phyloP scores from a whole-genome alignment of 2,888 invertebrate genomes.

The Agrochola litura region DNA sequence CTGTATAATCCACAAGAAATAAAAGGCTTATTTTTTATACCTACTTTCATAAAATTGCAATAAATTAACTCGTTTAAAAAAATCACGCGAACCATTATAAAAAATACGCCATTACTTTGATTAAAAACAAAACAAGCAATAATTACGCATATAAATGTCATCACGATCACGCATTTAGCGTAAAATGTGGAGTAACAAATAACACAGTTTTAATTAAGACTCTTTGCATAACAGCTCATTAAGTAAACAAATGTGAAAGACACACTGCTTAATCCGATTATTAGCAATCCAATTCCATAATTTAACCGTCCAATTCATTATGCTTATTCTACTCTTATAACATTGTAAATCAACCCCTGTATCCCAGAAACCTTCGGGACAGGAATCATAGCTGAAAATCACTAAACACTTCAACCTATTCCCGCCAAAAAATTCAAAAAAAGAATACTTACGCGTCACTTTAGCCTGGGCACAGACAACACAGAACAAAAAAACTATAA shows the following conservation, averaged over 20 bases:
- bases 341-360: background rate
- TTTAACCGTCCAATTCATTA: background rate
- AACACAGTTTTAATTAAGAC: conserved; percentile 15
- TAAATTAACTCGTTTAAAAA: background rate
- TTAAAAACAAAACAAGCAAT: conserved; percentile 2
- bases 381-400: background rate
- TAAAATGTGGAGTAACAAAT: conserved; percentile 38
- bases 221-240: conserved; percentile 25
- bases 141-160: conserved; percentile 9
- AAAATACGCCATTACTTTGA: background rate
- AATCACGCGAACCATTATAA: background rate
- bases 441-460: conserved; percentile 83
- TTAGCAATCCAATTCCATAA: background rate
- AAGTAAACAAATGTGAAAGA: conserved; percentile 40
- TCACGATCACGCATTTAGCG: conserved; percentile 1
- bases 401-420: background rate
- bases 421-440: conserved; percentile 4
- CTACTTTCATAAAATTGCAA: background rate
- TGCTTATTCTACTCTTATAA: background rate
- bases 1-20: too few relatives aligned
- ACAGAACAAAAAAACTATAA: conserved; percentile 75
- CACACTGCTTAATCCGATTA: conserved; percentile 9
- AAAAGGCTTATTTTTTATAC: too few relatives aligned
- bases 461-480: conserved; percentile 77
- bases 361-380: background rate